Conservation (phyloP, 2,113 vertebrate species). For the Neogobius melanostomus region DNA sequence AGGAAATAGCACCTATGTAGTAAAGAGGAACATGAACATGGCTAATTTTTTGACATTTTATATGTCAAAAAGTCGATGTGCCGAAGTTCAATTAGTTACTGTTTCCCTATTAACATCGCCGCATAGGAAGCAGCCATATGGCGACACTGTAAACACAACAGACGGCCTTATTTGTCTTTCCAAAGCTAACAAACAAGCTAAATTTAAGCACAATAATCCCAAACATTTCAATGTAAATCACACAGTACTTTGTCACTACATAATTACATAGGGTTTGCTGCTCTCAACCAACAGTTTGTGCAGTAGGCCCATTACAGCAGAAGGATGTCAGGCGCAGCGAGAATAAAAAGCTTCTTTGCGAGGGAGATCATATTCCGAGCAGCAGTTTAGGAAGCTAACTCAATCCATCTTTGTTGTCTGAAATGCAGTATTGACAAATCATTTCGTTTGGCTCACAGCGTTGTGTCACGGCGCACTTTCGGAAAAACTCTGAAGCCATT, state of each 20-base stretch:
- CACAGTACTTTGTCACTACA: not conserved
- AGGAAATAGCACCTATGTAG: not conserved
- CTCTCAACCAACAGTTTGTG: slow-evolving; percentile 12
- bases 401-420: slow-evolving; percentile 11
- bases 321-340: not conserved
- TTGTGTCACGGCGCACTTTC: not conserved
- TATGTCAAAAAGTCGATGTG: no score
- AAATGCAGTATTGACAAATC: slow-evolving; percentile 12
- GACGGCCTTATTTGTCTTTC: no score
- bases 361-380: slow-evolving; percentile 24
- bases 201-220: no score
- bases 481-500: not conserved
- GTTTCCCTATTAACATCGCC: no score
- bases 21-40: not conserved
- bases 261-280: not conserved
- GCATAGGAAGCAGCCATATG: no score
- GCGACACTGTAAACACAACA: no score
- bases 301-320: slow-evolving; percentile 6
- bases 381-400: slow-evolving; percentile 12
- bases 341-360: slow-evolving; percentile 17
- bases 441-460: slow-evolving; percentile 2
- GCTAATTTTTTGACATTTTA: not conserved
- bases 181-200: no score
- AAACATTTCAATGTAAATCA: no score
- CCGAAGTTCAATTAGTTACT: no score